Percentiles rank a stretch among this genome's conserved stretches.
Conservation (phyloP, 2,888 invertebrate genomes). For the Bruchidius siliquastri region DNA sequence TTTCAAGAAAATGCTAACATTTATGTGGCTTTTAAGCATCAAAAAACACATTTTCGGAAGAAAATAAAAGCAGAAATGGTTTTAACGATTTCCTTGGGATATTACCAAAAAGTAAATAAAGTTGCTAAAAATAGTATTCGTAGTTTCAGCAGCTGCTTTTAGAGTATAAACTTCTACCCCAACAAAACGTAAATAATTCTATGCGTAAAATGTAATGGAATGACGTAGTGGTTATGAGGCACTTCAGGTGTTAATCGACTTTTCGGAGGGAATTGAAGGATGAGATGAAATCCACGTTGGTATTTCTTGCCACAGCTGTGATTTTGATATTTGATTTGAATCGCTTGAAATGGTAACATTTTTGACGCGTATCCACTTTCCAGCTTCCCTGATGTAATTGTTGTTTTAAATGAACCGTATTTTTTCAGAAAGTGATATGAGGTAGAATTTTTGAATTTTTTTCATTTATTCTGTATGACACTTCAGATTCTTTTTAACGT, state of each 20-base stretch:
- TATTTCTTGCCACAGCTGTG: too few relatives aligned
- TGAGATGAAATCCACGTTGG: background rate
- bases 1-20: background rate
- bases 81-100: background rate
- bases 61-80: background rate
- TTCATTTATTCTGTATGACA: too few relatives aligned
- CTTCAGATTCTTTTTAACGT: too few relatives aligned
- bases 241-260: background rate
- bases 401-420: too few relatives aligned
- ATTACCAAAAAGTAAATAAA: background rate
- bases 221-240: background rate
- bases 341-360: too few relatives aligned
- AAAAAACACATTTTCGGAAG: background rate
- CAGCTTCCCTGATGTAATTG: too few relatives aligned
- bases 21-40: background rate
- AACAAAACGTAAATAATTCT: background rate
- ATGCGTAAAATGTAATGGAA: background rate
- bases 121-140: background rate
- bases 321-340: too few relatives aligned
- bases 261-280: background rate
- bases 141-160: background rate
- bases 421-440: too few relatives aligned
- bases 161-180: background rate
- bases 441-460: too few relatives aligned
- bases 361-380: too few relatives aligned